Evolutionary conservation across 1,140 invertebrate genomes (phyloP).

Genomic region (Bombus confusus): DNA sequence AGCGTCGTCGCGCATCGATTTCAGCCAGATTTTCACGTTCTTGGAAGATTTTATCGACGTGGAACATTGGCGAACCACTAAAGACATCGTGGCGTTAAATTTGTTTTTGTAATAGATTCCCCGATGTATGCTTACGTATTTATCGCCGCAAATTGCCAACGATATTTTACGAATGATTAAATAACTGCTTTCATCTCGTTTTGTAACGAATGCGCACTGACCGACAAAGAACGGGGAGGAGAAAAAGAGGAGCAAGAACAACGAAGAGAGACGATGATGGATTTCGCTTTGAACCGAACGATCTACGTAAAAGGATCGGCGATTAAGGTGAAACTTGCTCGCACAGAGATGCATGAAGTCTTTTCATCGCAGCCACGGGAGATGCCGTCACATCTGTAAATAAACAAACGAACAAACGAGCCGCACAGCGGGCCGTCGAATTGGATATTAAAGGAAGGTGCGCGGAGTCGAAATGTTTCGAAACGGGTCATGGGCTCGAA

Average conservation of each 20-base stretch:
- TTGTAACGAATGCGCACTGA: background rate
- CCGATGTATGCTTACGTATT: background rate
- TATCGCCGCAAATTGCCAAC: background rate
- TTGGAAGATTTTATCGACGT: background rate
- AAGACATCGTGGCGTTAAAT: background rate
- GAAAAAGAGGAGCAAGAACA: slow-evolving; percentile 1
- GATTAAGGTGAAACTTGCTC: slow-evolving; percentile 29
- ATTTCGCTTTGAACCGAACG: background rate
- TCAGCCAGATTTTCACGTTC: background rate
- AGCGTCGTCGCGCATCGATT: background rate
- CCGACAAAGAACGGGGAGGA: background rate
- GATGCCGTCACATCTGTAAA: slow-evolving; percentile 21
- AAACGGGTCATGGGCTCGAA: slow-evolving; percentile 24
- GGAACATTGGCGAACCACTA: too few species aligned
- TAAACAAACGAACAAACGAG: slow-evolving; percentile 30
- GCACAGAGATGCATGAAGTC: background rate
- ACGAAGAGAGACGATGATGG: background rate
- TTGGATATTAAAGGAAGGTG: background rate
- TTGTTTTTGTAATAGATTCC: background rate
- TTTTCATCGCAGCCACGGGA: slow-evolving; percentile 18
- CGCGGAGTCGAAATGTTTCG: background rate
- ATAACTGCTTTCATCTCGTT: background rate
- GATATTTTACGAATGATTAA: background rate
- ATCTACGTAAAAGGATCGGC: slow-evolving; percentile 19
- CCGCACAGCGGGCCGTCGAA: slow-evolving; percentile 1